phyloP scores from a whole-genome alignment of 1,140 invertebrate genomes.

The Sycobia sp. region DNA sequence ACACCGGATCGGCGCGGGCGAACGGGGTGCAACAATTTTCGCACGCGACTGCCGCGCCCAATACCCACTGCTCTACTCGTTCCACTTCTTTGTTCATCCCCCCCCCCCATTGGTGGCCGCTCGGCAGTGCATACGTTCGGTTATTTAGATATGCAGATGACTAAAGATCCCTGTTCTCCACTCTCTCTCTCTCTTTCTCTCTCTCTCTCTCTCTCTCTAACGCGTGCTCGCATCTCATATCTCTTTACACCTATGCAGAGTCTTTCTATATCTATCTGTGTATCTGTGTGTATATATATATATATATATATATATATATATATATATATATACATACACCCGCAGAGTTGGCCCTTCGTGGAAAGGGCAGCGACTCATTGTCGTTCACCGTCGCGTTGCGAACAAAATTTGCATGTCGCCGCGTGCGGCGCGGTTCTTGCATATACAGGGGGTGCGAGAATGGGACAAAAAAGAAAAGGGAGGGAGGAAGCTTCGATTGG shows the following conservation, averaged over 20 bases:
- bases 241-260: no score
- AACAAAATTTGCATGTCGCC: slow-evolving; percentile 49
- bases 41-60: slow-evolving; percentile 5
- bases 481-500: slow-evolving; percentile 20
- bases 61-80: background rate
- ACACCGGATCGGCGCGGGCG: background rate
- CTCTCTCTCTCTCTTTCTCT: background rate
- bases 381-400: slow-evolving; percentile 28
- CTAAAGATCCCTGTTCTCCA: slow-evolving; percentile 7
- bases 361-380: slow-evolving; percentile 40
- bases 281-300: no score
- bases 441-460: background rate
- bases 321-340: no score
- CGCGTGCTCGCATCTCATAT: no score
- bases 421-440: slow-evolving; percentile 40
- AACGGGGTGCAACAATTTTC: slow-evolving; percentile 11
- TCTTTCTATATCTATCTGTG: no score
- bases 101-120: background rate
- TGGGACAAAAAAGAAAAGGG: background rate
- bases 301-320: no score
- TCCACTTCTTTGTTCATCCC: slow-evolving; percentile 15
- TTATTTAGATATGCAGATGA: slow-evolving; percentile 39
- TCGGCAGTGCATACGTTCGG: slow-evolving; percentile 35
- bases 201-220: background rate
- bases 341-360: no score